These are phyloP conservation scores for Aldrovandia affinis DNA, from an alignment of 2,797 vertebrate genomes.

Conservation along the genomic window DNA sequence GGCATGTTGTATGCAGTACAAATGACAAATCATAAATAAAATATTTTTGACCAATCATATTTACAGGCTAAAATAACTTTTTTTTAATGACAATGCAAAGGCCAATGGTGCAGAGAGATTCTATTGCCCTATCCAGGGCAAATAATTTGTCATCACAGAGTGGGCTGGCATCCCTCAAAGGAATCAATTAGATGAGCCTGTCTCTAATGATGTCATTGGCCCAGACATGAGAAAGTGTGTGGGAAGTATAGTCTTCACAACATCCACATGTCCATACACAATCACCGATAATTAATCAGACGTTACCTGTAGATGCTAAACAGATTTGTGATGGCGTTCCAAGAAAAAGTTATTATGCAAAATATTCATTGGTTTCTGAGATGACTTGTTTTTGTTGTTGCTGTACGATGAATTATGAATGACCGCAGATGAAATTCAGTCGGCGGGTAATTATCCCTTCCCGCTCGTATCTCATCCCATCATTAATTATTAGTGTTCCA, in stretches of 20 bases:
- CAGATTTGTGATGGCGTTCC: neutral
- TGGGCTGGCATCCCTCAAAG: neutral
- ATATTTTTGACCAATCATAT: neutral
- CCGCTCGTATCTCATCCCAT: neutral
- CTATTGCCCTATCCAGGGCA: neutral
- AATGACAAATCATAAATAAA: too few relatives aligned
- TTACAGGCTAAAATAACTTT: neutral
- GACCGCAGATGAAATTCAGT: constrained; percentile 4
- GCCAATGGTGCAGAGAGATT: neutral
- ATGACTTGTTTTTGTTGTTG: neutral
- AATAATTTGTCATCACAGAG: neutral
- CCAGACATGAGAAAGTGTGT: neutral
- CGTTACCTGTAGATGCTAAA: neutral
- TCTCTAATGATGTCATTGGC: neutral
- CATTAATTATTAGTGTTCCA: constrained; percentile 13
- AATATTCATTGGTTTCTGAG: neutral
- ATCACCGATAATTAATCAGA: neutral
- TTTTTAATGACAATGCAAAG: neutral
- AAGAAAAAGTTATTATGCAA: neutral
- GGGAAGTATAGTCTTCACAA: neutral
- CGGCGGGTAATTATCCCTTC: constrained; percentile 8
- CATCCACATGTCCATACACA: neutral
- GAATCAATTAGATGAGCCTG: neutral
- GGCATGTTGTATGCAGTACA: too few relatives aligned
- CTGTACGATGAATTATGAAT: constrained; percentile 9